These are phyloP conservation scores for Hedychridium roseum DNA, from an alignment of 2,888 invertebrate species.

Conservation along the genomic window DNA sequence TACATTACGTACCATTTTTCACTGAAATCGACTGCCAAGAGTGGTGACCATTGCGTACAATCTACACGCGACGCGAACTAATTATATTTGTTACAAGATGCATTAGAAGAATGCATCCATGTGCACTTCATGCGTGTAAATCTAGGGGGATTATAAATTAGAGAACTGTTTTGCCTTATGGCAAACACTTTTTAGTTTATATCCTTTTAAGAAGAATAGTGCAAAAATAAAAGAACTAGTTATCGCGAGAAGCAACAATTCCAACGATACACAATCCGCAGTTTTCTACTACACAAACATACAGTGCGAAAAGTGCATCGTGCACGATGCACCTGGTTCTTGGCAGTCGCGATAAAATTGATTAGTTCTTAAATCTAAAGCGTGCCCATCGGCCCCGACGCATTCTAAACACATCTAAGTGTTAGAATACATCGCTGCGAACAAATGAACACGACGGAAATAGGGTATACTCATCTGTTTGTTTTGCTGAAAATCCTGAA, in stretches of 20 bases:
- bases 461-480: neutral
- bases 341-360: neutral
- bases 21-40: conserved; percentile 7
- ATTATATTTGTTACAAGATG: neutral
- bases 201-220: too few relatives aligned
- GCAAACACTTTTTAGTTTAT: too few relatives aligned
- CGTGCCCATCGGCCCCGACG: neutral
- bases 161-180: too few relatives aligned
- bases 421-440: neutral
- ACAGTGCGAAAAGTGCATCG: conserved; percentile 1
- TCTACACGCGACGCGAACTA: too few relatives aligned
- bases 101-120: neutral
- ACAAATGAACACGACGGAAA: neutral
- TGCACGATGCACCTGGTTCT: neutral
- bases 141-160: too few relatives aligned
- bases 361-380: neutral
- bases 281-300: neutral
- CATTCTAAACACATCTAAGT: conserved; percentile 3
- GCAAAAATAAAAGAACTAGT: too few relatives aligned
- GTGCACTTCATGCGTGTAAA: neutral
- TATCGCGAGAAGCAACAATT: too few relatives aligned
- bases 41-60: neutral
- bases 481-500: conserved; percentile 6
- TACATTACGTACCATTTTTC: conserved; percentile 1
- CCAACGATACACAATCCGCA: conserved; percentile 4